Percentiles rank a stretch among this genome's conserved stretches.
Conservation (phyloP, 2,113 vertebrate genomes). For the Trichechus manatus region DNA sequence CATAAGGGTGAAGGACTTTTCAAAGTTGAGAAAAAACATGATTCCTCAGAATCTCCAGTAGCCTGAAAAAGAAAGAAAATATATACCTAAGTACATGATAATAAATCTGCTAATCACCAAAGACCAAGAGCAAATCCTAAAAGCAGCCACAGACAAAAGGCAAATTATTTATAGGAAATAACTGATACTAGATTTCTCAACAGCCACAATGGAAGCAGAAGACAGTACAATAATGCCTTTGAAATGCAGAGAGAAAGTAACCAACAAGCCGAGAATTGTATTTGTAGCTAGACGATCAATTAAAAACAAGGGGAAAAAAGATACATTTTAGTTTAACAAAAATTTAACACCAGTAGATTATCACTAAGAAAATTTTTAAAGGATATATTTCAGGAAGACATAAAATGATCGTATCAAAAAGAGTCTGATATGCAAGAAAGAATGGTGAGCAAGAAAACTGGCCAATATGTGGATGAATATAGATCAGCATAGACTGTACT, state of each 20-base stretch:
- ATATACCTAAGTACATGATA: neutral
- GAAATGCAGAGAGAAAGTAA: neutral
- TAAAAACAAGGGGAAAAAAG: neutral
- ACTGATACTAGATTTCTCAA: neutral
- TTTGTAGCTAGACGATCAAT: neutral
- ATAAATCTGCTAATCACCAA: neutral
- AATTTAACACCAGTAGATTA: neutral
- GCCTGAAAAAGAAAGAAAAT: neutral
- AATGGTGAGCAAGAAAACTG: neutral
- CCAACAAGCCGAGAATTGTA: neutral
- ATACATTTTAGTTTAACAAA: neutral
- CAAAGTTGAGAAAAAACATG: neutral
- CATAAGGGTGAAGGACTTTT: neutral
- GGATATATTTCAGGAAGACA: neutral
- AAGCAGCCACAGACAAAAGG: slow-evolving; percentile 13
- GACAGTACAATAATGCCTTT: neutral
- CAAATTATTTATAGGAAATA: neutral
- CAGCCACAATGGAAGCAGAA: neutral
- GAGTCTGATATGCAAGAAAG: neutral
- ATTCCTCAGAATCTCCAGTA: neutral
- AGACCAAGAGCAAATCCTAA: neutral
- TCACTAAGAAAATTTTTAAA: neutral
- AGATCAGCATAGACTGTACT: neutral
- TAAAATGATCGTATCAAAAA: neutral
- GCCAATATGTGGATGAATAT: neutral